Evolutionary conservation across 2,113 vertebrate genomes (phyloP).

Genomic region (Cyanoliseus patagonus): DNA sequence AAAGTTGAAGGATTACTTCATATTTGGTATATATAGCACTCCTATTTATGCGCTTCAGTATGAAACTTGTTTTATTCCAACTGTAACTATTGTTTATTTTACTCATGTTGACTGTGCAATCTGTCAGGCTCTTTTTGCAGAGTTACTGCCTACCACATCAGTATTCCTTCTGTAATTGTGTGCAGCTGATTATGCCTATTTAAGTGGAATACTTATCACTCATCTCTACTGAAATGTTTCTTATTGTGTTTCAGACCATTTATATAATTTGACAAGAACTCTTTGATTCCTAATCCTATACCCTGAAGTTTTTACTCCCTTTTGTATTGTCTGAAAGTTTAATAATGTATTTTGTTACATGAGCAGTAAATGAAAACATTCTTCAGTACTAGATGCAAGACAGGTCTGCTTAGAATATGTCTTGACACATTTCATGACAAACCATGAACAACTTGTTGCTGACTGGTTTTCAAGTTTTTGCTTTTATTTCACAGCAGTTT

Average conservation of each 20-base stretch:
- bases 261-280: not conserved
- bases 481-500: not conserved
- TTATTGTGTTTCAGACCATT: not conserved
- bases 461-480: not conserved
- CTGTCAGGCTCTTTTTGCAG: not conserved
- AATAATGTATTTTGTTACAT: not conserved
- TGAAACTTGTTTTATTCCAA: not conserved
- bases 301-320: not conserved
- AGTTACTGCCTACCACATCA: not conserved
- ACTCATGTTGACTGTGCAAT: not conserved
- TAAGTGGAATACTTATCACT: not conserved
- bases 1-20: not conserved
- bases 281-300: not conserved
- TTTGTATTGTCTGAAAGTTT: not conserved
- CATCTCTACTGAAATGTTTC: not conserved
- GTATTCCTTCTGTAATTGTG: not conserved
- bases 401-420: not conserved
- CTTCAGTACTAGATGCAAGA: not conserved
- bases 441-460: not conserved
- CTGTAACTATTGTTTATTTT: not conserved
- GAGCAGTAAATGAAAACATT: not conserved
- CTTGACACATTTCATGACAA: not conserved
- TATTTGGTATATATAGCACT: not conserved
- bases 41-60: not conserved
- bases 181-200: not conserved